phyloP scores from a whole-genome alignment of 30 jellyfish, hydroid and myxozoan genomes.

The Cassiopea andromeda region DNA sequence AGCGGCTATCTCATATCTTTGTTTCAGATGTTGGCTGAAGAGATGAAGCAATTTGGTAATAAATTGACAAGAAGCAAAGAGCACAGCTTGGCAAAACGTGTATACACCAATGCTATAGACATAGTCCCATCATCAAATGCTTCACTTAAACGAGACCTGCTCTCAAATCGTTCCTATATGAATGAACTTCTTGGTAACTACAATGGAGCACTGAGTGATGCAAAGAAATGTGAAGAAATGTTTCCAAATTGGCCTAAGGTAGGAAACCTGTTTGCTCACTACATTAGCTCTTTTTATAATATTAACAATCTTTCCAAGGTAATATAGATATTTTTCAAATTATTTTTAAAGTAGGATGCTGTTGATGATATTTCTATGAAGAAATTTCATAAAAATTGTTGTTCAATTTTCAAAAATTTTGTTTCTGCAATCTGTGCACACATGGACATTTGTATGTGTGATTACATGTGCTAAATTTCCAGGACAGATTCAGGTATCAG shows the following conservation, averaged over 20 bases:
- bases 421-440: too few species aligned
- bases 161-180: slow-evolving; percentile 50
- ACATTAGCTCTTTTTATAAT: background rate
- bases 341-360: too few species aligned
- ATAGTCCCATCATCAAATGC: slow-evolving; percentile 11
- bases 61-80: slow-evolving; percentile 2
- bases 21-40: slow-evolving; percentile 22
- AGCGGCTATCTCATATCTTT: too few species aligned
- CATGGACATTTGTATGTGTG: too few species aligned
- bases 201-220: slow-evolving; percentile 37
- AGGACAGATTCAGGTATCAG: too few species aligned
- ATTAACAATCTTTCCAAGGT: too few species aligned
- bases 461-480: too few species aligned
- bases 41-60: slow-evolving; percentile 33
- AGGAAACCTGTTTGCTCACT: background rate
- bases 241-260: slow-evolving; percentile 72
- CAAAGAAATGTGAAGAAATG: slow-evolving; percentile 35
- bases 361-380: too few species aligned
- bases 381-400: too few species aligned
- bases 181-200: background rate
- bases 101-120: slow-evolving; percentile 36
- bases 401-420: too few species aligned
- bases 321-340: too few species aligned
- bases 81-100: slow-evolving; percentile 9
- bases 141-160: slow-evolving; percentile 24